These are phyloP conservation scores for Perdita meconis DNA, from an alignment of 2,888 invertebrate genomes.

Conservation along the genomic window DNA sequence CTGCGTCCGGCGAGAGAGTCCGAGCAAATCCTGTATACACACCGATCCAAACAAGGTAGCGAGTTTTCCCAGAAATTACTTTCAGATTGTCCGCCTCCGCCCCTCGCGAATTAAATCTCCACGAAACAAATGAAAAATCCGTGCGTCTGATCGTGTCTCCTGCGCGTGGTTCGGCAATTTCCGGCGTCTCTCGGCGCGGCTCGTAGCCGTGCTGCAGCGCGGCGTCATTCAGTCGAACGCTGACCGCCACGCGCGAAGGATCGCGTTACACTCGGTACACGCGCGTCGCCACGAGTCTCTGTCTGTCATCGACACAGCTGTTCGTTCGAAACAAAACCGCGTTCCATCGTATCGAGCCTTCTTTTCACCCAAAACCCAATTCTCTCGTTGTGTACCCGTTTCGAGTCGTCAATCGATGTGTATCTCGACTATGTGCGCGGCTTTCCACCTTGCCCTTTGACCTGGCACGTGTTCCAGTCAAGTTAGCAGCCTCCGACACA, in stretches of 20 bases:
- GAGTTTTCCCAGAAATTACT: conserved; percentile 18
- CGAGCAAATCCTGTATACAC: conserved; percentile 2
- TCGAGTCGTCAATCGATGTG: neutral
- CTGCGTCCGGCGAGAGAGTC: neutral
- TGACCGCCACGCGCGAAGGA: conserved; percentile 72
- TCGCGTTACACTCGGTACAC: conserved; percentile 53
- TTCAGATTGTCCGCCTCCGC: neutral
- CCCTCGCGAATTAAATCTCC: conserved; percentile 10
- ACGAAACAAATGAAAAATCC: conserved; percentile 43
- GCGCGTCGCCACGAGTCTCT: conserved; percentile 67
- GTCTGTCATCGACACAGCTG: conserved; percentile 55
- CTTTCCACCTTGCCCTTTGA: neutral
- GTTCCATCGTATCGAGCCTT: conserved; percentile 1
- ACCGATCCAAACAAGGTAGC: too few species aligned
- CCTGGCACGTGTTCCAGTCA: conserved; percentile 20
- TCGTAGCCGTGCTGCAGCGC: conserved; percentile 55
- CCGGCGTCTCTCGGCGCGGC: conserved; percentile 64
- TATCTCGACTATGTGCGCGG: neutral
- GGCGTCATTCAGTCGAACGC: conserved; percentile 71
- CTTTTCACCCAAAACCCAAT: neutral
- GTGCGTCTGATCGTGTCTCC: conserved; percentile 38
- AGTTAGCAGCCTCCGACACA: neutral
- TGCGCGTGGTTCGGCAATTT: conserved; percentile 62
- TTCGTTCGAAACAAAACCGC: conserved; percentile 26
- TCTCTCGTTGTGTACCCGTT: neutral